Conservation (phyloP, 2,113 vertebrate species). For the Cairina moschata region DNA sequence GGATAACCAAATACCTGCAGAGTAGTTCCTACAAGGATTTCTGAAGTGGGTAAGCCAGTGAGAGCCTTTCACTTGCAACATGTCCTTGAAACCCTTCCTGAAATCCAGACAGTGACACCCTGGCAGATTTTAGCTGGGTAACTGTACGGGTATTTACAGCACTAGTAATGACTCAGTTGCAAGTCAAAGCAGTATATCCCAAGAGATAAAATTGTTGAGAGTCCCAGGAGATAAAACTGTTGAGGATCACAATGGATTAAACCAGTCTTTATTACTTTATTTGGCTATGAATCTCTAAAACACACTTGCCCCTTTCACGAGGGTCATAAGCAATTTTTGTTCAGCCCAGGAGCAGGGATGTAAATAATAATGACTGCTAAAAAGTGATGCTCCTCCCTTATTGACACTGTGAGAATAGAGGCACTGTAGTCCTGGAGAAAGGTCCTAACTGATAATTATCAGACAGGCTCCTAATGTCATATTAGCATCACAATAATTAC, state of each 20-base stretch:
- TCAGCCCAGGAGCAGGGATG: not conserved
- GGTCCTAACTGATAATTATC: not conserved
- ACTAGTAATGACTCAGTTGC: not conserved
- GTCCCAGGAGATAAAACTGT: not conserved
- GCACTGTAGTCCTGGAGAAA: not conserved
- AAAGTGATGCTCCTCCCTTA: not conserved
- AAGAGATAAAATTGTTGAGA: not conserved
- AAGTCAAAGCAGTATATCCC: not conserved
- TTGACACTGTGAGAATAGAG: not conserved
- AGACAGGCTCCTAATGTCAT: not conserved
- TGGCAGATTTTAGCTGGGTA: not conserved
- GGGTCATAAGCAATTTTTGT: not conserved
- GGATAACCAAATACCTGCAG: not conserved
- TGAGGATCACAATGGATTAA: not conserved
- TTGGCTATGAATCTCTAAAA: not conserved
- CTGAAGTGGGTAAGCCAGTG: not conserved
- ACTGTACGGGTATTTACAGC: not conserved
- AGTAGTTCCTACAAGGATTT: not conserved
- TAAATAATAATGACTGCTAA: not conserved
- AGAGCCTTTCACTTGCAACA: not conserved
- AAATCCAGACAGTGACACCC: not conserved
- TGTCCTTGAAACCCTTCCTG: not conserved
- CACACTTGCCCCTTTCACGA: not conserved
- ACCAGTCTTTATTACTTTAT: not conserved
- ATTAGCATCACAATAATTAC: not conserved